Evolutionary conservation across 2,797 vertebrate genomes (phyloP).

Genomic region (Hydrolagus colliei): DNA sequence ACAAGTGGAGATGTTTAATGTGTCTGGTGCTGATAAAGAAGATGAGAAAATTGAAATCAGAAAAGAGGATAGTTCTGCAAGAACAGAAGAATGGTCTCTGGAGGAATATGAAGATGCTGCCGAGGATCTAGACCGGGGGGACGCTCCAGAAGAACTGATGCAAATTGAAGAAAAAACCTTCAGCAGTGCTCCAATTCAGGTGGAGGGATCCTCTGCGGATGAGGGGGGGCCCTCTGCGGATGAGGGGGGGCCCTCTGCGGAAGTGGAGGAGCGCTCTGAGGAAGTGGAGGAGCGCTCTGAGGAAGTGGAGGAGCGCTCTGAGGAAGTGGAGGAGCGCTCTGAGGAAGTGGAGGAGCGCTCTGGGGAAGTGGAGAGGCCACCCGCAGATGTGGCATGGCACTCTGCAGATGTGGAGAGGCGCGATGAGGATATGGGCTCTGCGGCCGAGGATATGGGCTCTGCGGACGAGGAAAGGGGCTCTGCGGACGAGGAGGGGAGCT

Average conservation of each 20-base stretch:
- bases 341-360: slow-evolving; percentile 27
- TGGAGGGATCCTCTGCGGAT: no score
- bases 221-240: not conserved
- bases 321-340: slow-evolving; percentile 34
- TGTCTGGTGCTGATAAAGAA: not conserved
- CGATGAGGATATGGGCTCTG: not conserved
- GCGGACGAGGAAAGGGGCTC: slow-evolving; percentile 26
- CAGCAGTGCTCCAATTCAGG: not conserved
- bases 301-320: slow-evolving; percentile 30
- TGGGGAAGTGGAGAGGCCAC: not conserved
- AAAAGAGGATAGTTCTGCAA: slow-evolving; percentile 21
- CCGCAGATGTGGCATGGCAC: not conserved
- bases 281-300: slow-evolving; percentile 22
- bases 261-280: not conserved
- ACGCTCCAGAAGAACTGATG: not conserved
- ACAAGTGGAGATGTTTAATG: not conserved
- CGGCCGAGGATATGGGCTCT: no score
- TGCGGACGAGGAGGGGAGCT: slow-evolving; percentile 30
- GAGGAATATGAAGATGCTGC: slow-evolving; percentile 30
- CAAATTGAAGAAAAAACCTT: not conserved
- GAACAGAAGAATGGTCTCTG: slow-evolving; percentile 18
- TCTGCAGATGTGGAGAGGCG: slow-evolving; percentile 23
- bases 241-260: not conserved
- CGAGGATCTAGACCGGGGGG: slow-evolving; percentile 17
- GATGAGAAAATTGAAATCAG: not conserved